These are phyloP conservation scores for Isurus oxyrinchus DNA, from an alignment of 2,113 vertebrate genomes.

Conservation along the genomic window DNA sequence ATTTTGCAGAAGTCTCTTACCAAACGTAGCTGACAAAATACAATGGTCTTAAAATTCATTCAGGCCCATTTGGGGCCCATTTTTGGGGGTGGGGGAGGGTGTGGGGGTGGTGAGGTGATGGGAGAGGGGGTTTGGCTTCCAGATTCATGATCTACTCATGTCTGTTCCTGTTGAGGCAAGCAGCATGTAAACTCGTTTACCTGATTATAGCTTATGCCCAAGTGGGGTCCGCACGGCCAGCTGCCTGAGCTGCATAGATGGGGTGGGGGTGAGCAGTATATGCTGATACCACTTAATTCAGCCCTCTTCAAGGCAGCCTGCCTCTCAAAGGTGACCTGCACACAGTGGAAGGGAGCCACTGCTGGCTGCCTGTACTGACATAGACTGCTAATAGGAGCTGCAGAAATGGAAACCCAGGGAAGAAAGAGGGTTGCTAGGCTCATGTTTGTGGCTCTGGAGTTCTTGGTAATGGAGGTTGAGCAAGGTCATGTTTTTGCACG, in stretches of 20 bases:
- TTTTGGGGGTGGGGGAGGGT: background rate
- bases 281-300: background rate
- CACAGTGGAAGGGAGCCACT: no score
- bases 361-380: no score
- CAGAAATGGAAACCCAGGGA: no score
- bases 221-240: background rate
- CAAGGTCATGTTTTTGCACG: no score
- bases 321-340: no score
- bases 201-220: background rate
- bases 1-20: background rate
- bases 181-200: background rate
- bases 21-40: background rate
- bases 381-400: no score
- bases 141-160: background rate
- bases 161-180: background rate
- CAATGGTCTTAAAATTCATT: background rate
- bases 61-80: background rate
- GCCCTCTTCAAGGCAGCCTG: background rate
- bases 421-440: no score
- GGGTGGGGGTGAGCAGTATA: background rate
- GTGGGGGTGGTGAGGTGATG: no score
- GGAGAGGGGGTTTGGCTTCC: no score
- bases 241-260: background rate
- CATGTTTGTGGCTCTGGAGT: no score
- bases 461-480: no score